phyloP scores from a whole-genome alignment of 92 coral and sea anemone species.

The Heliopora coerulea region DNA sequence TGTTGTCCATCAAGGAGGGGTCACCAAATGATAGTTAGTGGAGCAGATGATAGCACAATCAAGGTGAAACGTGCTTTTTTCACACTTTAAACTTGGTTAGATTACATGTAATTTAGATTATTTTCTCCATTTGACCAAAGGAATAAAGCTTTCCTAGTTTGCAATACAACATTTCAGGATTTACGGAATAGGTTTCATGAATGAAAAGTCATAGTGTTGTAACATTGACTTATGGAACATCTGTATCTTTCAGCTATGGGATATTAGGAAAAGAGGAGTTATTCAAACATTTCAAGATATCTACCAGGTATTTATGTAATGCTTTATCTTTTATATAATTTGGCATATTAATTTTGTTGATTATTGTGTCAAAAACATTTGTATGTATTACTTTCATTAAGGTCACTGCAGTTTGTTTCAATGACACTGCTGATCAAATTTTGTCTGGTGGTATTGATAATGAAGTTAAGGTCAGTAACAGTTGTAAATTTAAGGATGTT shows the following conservation, averaged over 20 bases:
- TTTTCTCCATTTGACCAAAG: no score
- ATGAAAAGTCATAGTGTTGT: no score
- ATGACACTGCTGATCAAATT: slow-evolving; percentile 91
- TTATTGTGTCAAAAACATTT: neutral
- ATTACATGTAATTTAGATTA: no score
- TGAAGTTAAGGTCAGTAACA: slow-evolving; percentile 77
- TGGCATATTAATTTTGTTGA: neutral
- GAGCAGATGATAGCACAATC: slow-evolving; percentile 87
- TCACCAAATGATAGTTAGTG: slow-evolving; percentile 90
- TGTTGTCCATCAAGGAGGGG: slow-evolving; percentile 98
- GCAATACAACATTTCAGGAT: no score
- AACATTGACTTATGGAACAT: no score
- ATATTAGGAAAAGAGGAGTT: slow-evolving; percentile 87
- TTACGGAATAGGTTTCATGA: no score
- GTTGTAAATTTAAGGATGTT: no score
- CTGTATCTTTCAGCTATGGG: slow-evolving; percentile 79
- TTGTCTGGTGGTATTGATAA: slow-evolving; percentile 98
- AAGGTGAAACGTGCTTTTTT: slow-evolving; percentile 52
- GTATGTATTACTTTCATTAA: slow-evolving; percentile 1
- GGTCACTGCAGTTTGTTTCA: slow-evolving; percentile 97
- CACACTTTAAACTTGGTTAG: no score
- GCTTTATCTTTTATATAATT: neutral
- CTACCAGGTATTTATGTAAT: slow-evolving; percentile 63
- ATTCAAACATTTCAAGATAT: slow-evolving; percentile 90
- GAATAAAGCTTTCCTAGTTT: no score